Evolutionary conservation across 2,888 invertebrate species (phyloP), one percentile per base, ranked within the genome.

Genomic region (Chalcis sispes): DNA sequence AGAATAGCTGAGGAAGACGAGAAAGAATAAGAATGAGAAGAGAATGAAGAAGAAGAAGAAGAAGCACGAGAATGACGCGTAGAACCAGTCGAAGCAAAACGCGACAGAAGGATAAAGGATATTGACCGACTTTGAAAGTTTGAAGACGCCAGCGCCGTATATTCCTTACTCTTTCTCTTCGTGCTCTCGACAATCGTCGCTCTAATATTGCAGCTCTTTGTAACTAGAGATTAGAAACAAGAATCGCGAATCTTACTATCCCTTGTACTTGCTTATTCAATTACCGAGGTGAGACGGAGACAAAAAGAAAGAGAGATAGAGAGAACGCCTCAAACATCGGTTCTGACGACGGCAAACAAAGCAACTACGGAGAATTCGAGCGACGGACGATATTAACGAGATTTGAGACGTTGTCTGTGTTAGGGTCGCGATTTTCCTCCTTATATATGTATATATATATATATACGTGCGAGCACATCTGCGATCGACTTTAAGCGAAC

Each of bases 211-310:
- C 61, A 48, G 27, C 48, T 18, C 50, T 46, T 59, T 59, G 65
- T 62, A 79, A 69, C 72, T 77, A 25, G 61, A 59, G 72, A 80
- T 80, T 79, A 72, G 72, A 70, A 77, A 66, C 56, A 61, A 50
- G 52, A 67, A 66, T 75, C 72, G 62, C 23, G 59, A 58, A 72
- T 58, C 52, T 65, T 58, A 46, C 56, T 64, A n/a, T n/a, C 46
- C 25, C 61, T 65, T 77, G 75, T 72, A 75, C 59, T 69, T 61
- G 58, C 42, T 61, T 52, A 73, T 73, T 61, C 73, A 67, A 73
- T 67, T 73, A 72, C 48, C 10, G 32, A 23, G 40, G 40, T 27
- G 13, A 46, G 52, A n/a, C 54, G 18, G 3, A 10, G 40, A 23
- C 23, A 10, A 23, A 5, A n/a, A 40, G 52, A 23, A 23, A 36